Base-by-base conservation (phyloP, 2,113 vertebrate genomes). In the Xyliphius kryptos region DNA sequence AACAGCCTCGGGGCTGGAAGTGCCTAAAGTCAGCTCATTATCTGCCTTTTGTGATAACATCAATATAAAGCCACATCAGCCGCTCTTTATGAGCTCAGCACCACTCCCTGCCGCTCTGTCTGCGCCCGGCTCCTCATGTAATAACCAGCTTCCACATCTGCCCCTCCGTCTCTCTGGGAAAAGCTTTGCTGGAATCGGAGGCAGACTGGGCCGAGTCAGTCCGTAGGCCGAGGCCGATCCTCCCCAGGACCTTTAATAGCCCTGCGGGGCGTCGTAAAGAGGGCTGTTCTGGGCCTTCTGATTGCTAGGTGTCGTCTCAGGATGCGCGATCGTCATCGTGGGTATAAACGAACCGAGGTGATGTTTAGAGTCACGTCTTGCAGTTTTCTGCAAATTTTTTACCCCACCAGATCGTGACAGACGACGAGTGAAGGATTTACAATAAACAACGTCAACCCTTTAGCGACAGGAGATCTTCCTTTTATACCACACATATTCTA, bases 241-340 rank as follows among this genome's bases (percentile, higher is more conserved):
- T 47, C 3, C 56, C 37, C 40, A 3, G 56, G 56, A 59, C 15
- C 56, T 59, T 59, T 59, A 59, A 59, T 59, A 59, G 56, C 26
- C 26, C n/a, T 17, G n/a, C 21, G 17, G 56, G 56, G 56, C 43
- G 56, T 47, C 21, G 10, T 17, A 13, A 47, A 47, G 21, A 13
- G 21, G n/a, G 10, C 41, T 14, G 14, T 47, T 59, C 32, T 32
- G 3, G 21, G 41, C 43, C 16, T 12, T 46, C 41, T 59, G 56
- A 59, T 59, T 59, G 43, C 56, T 59, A 59, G 56, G 56, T 59
- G 56, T 47, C 56, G 43, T 59, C 56, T 32, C 10, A 16, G 43
- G n/a, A 47, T 15, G 46, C 26, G 4, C 26, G 26, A 6, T 32
- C 26, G 26, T 2, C 26, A 6, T 32, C 26, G 26, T 26, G 22